Evolutionary conservation across 2,113 vertebrate genomes (phyloP), one percentile per base, ranked within the genome.

Genomic region (Maccullochella peelii): DNA sequence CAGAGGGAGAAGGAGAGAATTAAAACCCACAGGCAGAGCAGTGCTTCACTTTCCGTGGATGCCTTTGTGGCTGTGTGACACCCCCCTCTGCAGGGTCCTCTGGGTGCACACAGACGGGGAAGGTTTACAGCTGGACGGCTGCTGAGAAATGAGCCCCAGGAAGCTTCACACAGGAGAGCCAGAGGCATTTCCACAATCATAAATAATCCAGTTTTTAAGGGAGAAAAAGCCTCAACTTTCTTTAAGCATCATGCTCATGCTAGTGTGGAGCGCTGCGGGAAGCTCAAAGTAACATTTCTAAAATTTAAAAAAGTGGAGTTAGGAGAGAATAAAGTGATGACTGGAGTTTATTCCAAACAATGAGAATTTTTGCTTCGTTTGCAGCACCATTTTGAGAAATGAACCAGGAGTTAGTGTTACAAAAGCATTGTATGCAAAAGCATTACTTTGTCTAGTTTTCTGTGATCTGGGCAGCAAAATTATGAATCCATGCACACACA

Each of bases 171-270:
- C 9, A 79, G 36, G 75, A 76, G 42, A 77, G 80, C 88, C 88
- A 77, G 83, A 84, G 89, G 91, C 83, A 91, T 86, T 90, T 90
- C 86, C 77, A 91, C 74, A 86, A 92, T 89, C 92, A 93, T 91
- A 91, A 91, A 94, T 87, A 85, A 86, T 83, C 61, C 85, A 77
- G 50, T 70, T 81, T 84, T 72, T 8, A 36, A 58, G n/a, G 44
- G 38, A 36, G 57, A 68, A 50, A 67, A 11, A 55, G 57, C 44
- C 54, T 77, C 52, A 16, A 76, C 50, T 68, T 82, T 88, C 70
- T 86, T 79, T 0, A 27, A 73, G 61, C 30, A 74, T n/a, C n/a
- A n/a, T n/a, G n/a, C 30, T 69, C 15, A 0, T 27, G 47, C 47
- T 44, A 0, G 11, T 38, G 49, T 58, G 73, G 36, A 54, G 61